Base-by-base conservation (phyloP, 2,797 vertebrate genomes). In the Dallia pectoralis region DNA sequence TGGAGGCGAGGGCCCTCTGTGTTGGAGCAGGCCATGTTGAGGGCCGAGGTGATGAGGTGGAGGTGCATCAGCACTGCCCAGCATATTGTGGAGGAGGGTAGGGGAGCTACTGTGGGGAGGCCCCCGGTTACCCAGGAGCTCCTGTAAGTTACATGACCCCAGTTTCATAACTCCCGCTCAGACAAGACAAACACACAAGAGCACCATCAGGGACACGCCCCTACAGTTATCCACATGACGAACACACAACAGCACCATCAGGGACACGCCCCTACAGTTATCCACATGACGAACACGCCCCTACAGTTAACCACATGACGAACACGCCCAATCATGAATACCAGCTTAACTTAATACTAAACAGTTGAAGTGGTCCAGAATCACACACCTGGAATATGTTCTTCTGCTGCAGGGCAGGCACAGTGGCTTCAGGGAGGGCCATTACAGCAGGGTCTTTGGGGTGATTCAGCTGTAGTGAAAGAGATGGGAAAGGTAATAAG, bases 361-460 rank as follows among this genome's bases (percentile, higher is more conserved):
- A 65, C n/a, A 32, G 63, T 27, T 9, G 1, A 16, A 12, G 27
- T 25, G 1, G 22, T 5, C 51, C 11, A 9, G 25, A 59, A 59
- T 75, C 27, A 83, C 88, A 76, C 85, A 98, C 97, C 96, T 98
- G 96, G 74, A 98, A 91, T 85, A 98, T 96, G 82, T 96, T 98
- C 88, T 97, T 97, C 77, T 95, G 91, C 68, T 87, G 91, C 32
- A 92, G 89, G 76, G 90, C 75, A 47, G 94, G 93, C 76, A 93
- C 88, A 11, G 89, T 86, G 72, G 93, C 89, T 81, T 97, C 96
- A 83, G 94, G 83, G 72, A 92, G 82, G 0, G 92, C 84, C 79
- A 94, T 86, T 85, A 96, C 87, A 74, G 95, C 92, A 83, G 92
- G 93, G 76, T 97, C 96, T 77, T 94, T 86, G 53, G 89, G 93